These are phyloP conservation scores for Polylopha cassiicola DNA, from an alignment of 2,888 invertebrate genomes.

Conservation along the genomic window DNA sequence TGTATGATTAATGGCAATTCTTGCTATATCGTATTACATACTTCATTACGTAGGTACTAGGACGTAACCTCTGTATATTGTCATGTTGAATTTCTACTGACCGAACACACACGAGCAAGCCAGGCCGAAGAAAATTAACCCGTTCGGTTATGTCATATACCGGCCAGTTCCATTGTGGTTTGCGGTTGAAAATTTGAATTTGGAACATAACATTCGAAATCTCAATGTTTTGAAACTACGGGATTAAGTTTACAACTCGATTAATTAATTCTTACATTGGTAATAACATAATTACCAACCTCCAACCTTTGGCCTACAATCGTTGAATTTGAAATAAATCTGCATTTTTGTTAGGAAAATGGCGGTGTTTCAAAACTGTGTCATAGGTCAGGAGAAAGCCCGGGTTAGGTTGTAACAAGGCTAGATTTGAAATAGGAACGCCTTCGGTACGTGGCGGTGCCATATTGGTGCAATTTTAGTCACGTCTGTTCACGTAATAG, in stretches of 20 bases:
- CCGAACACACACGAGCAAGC: slow-evolving; percentile 16
- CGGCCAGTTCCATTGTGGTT: slow-evolving; percentile 29
- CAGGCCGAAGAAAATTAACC: slow-evolving; percentile 34
- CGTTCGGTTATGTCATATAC: slow-evolving; percentile 24
- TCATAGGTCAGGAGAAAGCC: slow-evolving; percentile 71
- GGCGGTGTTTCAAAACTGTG: slow-evolving; percentile 53
- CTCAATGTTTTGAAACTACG: slow-evolving; percentile 2
- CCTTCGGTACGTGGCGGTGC: slow-evolving; percentile 9
- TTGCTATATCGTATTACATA: slow-evolving; percentile 28
- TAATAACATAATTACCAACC: slow-evolving; percentile 25
- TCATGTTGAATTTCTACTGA: slow-evolving; percentile 27
- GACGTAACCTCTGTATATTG: slow-evolving; percentile 22
- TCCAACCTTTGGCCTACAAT: slow-evolving; percentile 51
- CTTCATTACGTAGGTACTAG: slow-evolving; percentile 27
- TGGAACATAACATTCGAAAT: slow-evolving; percentile 12
- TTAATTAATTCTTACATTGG: slow-evolving; percentile 3
- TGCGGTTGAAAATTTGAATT: slow-evolving; percentile 28
- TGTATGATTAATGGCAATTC: slow-evolving; percentile 23
- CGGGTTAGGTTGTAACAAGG: slow-evolving; percentile 40
- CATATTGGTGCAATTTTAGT: slow-evolving; percentile 10
- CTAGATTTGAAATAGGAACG: slow-evolving; percentile 21
- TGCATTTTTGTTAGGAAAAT: slow-evolving; percentile 56
- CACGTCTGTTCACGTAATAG: slow-evolving; percentile 19
- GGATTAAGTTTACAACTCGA: background rate
- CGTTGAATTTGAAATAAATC: slow-evolving; percentile 39